These are phyloP conservation scores for Drosophila littoralis DNA, from an alignment of 1,140 invertebrate genomes.

Conservation along the genomic window DNA sequence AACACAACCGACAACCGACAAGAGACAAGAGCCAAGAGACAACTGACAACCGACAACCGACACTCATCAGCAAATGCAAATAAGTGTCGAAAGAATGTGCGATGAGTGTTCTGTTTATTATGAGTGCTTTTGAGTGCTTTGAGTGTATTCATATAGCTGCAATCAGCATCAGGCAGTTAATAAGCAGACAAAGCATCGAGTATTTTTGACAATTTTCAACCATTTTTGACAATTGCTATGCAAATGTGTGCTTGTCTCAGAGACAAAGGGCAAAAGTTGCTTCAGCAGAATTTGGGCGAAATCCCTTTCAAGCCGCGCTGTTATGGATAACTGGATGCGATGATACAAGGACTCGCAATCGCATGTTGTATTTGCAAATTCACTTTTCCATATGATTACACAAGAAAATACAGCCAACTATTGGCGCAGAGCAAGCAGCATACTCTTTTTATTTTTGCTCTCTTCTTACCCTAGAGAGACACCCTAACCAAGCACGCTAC, in stretches of 20 bases:
- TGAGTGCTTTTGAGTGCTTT: constrained; percentile 19
- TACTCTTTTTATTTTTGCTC: constrained; percentile 10
- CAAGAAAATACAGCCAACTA: constrained; percentile 77
- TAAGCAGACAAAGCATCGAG: constrained; percentile 57
- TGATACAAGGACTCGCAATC: constrained; percentile 46
- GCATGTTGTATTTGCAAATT: constrained; percentile 81
- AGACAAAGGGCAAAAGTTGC: constrained; percentile 34
- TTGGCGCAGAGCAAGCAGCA: constrained; percentile 52
- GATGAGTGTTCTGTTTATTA: not conserved
- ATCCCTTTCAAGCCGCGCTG: constrained; percentile 39
- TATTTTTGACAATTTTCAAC: constrained; percentile 36
- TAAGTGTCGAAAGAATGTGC: constrained; percentile 23
- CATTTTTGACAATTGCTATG: constrained; percentile 62
- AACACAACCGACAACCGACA: constrained; percentile 23
- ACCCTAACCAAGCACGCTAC: not conserved
- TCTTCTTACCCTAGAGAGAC: not conserved
- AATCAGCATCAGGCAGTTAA: constrained; percentile 57
- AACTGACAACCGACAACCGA: constrained; percentile 6
- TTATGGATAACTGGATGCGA: constrained; percentile 49
- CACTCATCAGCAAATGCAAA: constrained; percentile 52
- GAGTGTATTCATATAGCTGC: constrained; percentile 37
- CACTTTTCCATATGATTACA: constrained; percentile 83
- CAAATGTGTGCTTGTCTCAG: constrained; percentile 43
- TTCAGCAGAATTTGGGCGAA: constrained; percentile 20
- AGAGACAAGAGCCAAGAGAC: constrained; percentile 1